phyloP scores from a whole-genome alignment of 2,888 invertebrate genomes.

The Dasypolia templi region DNA sequence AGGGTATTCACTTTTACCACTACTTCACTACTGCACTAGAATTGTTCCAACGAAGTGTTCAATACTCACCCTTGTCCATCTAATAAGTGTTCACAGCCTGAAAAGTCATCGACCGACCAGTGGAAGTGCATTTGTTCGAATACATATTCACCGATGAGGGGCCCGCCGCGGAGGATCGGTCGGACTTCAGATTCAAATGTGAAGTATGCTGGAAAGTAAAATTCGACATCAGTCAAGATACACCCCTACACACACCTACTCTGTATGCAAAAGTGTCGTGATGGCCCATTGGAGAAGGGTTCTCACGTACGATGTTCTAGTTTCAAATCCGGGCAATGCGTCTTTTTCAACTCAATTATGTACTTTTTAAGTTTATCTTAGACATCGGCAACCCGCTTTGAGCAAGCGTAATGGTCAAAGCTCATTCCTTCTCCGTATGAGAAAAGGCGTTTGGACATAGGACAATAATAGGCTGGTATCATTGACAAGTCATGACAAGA shows the following conservation, averaged over 20 bases:
- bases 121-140: constrained; percentile 96
- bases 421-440: neutral
- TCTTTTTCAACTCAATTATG: neutral
- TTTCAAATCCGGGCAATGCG: neutral
- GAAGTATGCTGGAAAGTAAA: constrained; percentile 88
- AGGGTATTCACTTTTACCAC: too few species aligned
- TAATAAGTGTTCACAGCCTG: constrained; percentile 95
- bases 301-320: neutral
- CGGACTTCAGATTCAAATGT: constrained; percentile 91
- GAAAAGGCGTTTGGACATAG: neutral
- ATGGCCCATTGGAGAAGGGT: too few species aligned
- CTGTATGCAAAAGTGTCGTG: too few species aligned
- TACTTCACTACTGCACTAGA: too few species aligned
- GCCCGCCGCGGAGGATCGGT: constrained; percentile 92
- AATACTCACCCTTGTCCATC: constrained; percentile 92
- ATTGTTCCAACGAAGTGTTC: too few species aligned
- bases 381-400: neutral
- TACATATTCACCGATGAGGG: constrained; percentile 92
- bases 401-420: neutral
- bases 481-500: too few species aligned
- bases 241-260: too few species aligned
- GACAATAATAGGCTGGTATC: neutral
- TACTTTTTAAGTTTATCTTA: neutral
- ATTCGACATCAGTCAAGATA: neutral
- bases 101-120: constrained; percentile 94